Conservation (phyloP, 1,140 invertebrate species). For the Grapholita molesta region DNA sequence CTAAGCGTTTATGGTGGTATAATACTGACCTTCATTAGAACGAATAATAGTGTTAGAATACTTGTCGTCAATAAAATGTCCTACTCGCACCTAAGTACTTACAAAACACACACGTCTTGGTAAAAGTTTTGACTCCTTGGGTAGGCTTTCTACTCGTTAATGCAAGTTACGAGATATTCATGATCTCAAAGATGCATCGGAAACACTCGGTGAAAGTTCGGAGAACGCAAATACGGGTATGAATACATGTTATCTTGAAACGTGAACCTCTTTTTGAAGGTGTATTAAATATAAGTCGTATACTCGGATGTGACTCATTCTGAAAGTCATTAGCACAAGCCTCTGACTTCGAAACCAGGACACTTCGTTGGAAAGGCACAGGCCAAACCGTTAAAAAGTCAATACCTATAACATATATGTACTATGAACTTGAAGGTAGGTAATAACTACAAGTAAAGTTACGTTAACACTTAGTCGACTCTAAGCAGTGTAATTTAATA, state of each 20-base stretch:
- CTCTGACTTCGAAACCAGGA: not conserved
- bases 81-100: not conserved
- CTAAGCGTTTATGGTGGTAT: too few species aligned
- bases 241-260: not conserved
- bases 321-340: not conserved
- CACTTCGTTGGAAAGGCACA: not conserved
- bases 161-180: not conserved
- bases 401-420: not conserved
- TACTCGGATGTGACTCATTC: not conserved
- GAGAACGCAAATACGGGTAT: not conserved
- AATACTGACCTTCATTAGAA: too few species aligned
- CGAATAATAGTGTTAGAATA: not conserved
- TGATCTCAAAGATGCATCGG: not conserved
- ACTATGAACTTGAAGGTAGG: not conserved
- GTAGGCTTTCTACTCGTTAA: not conserved
- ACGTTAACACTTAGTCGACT: too few species aligned
- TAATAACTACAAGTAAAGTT: too few species aligned
- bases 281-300: not conserved
- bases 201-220: not conserved
- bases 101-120: not conserved
- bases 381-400: not conserved
- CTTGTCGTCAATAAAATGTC: not conserved
- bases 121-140: not conserved
- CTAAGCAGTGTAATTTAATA: too few species aligned
- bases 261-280: not conserved